Evolutionary conservation across 1,140 invertebrate species (phyloP).

Genomic region (Helicoverpa zea): DNA sequence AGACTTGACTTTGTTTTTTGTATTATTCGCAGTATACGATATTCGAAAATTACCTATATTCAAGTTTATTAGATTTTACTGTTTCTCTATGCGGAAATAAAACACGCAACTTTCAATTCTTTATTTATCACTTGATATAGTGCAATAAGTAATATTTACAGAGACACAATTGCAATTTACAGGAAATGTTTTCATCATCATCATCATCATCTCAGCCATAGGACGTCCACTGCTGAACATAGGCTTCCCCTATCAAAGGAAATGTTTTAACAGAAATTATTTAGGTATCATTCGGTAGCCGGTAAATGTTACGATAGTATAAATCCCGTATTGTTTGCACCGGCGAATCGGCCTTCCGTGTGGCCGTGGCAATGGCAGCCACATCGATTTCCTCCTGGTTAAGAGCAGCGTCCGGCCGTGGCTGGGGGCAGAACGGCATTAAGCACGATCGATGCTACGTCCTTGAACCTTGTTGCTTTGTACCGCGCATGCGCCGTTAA

Average conservation of each 20-base stretch:
- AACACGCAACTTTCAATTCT: background rate
- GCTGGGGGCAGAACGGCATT: constrained; percentile 63
- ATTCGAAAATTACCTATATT: no score
- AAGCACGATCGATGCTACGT: constrained; percentile 74
- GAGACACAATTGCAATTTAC: no score
- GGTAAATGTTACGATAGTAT: background rate
- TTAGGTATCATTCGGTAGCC: no score
- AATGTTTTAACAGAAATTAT: no score
- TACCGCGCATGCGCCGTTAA: constrained; percentile 73
- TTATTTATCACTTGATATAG: background rate
- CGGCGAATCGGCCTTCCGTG: constrained; percentile 15
- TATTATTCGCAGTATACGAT: background rate
- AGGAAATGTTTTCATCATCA: no score
- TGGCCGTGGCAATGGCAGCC: constrained; percentile 70
- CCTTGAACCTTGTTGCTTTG: constrained; percentile 72
- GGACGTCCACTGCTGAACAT: no score
- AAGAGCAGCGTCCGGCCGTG: constrained; percentile 69
- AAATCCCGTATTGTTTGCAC: background rate
- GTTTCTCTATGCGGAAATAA: background rate
- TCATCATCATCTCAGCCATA: no score
- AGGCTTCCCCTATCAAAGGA: no score
- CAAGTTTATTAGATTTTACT: background rate
- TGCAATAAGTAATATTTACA: no score
- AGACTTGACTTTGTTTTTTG: no score
- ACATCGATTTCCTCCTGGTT: constrained; percentile 61